Conservation (phyloP, 2,888 invertebrate species). For the Pardosa pseudoannulata region DNA sequence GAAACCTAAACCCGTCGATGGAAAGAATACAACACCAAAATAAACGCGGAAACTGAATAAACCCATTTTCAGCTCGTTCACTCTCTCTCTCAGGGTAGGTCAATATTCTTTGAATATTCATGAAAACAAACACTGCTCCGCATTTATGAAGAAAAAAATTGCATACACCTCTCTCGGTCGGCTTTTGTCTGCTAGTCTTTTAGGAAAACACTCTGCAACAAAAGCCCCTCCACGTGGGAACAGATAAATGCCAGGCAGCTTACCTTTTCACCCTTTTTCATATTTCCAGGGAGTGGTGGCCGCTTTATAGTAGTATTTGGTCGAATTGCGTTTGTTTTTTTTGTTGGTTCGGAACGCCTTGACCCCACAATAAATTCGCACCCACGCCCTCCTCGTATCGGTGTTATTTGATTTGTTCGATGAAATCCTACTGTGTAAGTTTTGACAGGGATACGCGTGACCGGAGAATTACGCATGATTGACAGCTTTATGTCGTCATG, state of each 20-base stretch:
- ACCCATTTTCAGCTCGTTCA: not conserved
- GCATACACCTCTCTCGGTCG: too few species aligned
- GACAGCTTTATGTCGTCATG: too few species aligned
- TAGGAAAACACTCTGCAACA: not conserved
- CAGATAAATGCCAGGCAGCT: too few species aligned
- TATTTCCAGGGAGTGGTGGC: conserved; percentile 1
- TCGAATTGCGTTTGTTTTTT: not conserved
- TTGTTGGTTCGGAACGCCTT: not conserved
- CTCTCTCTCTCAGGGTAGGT: not conserved
- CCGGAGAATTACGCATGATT: too few species aligned
- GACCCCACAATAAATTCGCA: not conserved
- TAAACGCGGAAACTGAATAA: not conserved
- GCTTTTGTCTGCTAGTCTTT: too few species aligned
- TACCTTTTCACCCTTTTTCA: too few species aligned
- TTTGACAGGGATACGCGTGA: too few species aligned
- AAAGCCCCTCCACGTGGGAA: not conserved
- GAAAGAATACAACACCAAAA: too few species aligned
- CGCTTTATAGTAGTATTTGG: too few species aligned
- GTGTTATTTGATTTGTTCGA: too few species aligned
- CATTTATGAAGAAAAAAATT: not conserved
- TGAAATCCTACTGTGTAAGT: too few species aligned
- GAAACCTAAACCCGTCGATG: too few species aligned
- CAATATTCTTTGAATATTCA: not conserved
- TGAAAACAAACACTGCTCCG: not conserved
- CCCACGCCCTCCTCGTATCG: conserved; percentile 1